Evolutionary conservation across 2,113 vertebrate genomes (phyloP), one percentile per base, ranked within the genome.

Genomic region (Chrysochloris asiatica): DNA sequence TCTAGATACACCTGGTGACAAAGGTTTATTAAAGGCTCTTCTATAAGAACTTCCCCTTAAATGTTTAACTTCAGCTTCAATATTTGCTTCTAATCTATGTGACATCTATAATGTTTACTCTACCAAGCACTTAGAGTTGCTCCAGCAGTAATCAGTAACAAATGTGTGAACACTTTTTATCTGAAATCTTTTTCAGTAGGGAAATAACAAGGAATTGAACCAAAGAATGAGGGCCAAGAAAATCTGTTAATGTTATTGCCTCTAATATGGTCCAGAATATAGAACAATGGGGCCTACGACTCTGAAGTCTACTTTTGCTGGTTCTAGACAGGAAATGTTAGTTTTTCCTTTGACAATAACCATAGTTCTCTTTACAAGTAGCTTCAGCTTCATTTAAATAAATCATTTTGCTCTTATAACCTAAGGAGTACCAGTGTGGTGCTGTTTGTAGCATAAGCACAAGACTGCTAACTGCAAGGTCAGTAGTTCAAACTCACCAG

Each of bases 131-230:
- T 52, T 36, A 82, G 26, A 71, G 28, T 17, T 6, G 2, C 8
- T 63, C n/a, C 45, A 90, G 90, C 47, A 88, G 54, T 59, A 41
- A 82, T 75, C 45, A 38, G 3, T 28, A n/a, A 84, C 17, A 73
- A 63, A 82, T 38, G 38, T n/a, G 6, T 73, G 63, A 36, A 24
- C 14, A 90, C n/a, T n/a, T 71, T 30, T 14, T 45, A 67, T 38
- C 78, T 75, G 36, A 79, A 92, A 88, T 79, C 61, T 82, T 86
- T 90, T 83, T 76, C 80, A 59, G 30, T 36, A 83, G 82, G 94
- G 24, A 95, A 91, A 72, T 28, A 56, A 69, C 47, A 85, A 85
- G 79, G 38, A 71, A 3, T 73, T 71, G 63, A 83, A 30, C 59
- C 45, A 36, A 86, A 86, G 59, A 86, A 83, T 6, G 45, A 9